Base-by-base conservation (phyloP, 92 coral and sea anemone species). In the Isaurus tuberculatus region DNA sequence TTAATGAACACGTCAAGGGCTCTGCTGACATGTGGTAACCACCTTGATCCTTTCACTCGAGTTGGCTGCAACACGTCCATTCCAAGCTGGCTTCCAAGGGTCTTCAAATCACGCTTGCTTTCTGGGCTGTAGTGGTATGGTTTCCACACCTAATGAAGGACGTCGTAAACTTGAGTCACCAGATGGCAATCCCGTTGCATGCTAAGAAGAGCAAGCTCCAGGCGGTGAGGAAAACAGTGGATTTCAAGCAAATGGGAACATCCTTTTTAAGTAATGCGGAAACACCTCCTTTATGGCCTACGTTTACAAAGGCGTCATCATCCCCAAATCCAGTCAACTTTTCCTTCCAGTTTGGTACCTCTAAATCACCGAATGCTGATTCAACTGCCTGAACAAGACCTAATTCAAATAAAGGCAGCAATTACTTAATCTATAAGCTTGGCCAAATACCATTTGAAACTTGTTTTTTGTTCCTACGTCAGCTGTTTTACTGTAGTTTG, bases 271-370 rank as follows among this genome's bases (percentile, higher is more conserved):
- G 44, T 8, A 27, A 28, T 42, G 72, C 81, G 15, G 63, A 17
- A 11, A 83, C 87, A 37, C 87, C 80, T 20, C 71, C 80, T 13
- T 67, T 83, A 5, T 53, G 26, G 9, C 89, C 89, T 71, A 86
- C 15, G 80, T 86, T 86, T 19, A 79, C 85, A 0, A 55, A 42
- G 4, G 85, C 89, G 4, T 79, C 85, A 53, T 86, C 85, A 1
- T 79, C 85, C 15, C 84, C 89, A 66, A 86, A 64, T 9, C 75
- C 86, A 43, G 64, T 46, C 37, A 87, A 10, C n/a, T 73, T 87
- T 30, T 71, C 37, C 34, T 46, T 49, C 71, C 86, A 83, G 43
- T 81, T 27, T 26, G 75, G 65, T 40, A 80, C 63, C 8, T 63
- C 71, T 36, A 80, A 13, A 80, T 36, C 63, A 33, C 57, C 55